phyloP scores from a whole-genome alignment of 2,113 vertebrate genomes.

The Mastomys natalensis region DNA sequence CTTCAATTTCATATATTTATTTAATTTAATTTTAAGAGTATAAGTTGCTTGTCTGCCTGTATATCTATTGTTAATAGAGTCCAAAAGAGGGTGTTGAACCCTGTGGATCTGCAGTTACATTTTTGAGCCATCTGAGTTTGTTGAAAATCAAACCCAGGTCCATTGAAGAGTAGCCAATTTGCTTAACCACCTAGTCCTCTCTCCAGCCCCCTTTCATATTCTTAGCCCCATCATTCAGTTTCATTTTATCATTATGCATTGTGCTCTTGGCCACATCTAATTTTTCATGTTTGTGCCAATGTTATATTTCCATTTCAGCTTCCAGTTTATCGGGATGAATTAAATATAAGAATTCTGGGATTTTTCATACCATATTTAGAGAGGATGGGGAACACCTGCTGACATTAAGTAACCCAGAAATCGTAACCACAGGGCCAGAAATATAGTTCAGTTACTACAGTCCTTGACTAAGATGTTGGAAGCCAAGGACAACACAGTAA shows the following conservation, averaged over 20 bases:
- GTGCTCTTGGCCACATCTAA: not conserved
- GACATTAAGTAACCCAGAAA: not conserved
- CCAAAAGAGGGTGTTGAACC: not conserved
- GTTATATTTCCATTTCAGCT: not conserved
- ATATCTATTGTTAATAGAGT: no score
- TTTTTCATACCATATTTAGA: not conserved
- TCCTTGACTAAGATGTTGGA: not conserved
- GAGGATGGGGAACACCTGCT: fast-evolving
- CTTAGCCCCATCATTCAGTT: not conserved
- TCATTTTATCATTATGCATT: not conserved
- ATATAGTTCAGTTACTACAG: not conserved
- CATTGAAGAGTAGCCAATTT: not conserved
- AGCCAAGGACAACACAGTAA: not conserved
- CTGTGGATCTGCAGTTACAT: no score
- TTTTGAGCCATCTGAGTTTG: not conserved
- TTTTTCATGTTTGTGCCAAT: not conserved
- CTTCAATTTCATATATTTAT: not conserved
- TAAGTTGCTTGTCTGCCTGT: not conserved
- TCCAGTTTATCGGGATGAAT: not conserved
- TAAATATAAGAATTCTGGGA: not conserved
- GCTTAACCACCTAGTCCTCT: not conserved
- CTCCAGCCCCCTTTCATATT: not conserved
- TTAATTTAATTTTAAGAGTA: not conserved
- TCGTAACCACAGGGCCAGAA: not conserved
- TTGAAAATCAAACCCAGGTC: not conserved